Percentiles rank a stretch among this genome's conserved stretches.
These are phyloP conservation scores for Myiopsitta monachus DNA, from an alignment of 2,113 vertebrate species.

Conservation along the genomic window DNA sequence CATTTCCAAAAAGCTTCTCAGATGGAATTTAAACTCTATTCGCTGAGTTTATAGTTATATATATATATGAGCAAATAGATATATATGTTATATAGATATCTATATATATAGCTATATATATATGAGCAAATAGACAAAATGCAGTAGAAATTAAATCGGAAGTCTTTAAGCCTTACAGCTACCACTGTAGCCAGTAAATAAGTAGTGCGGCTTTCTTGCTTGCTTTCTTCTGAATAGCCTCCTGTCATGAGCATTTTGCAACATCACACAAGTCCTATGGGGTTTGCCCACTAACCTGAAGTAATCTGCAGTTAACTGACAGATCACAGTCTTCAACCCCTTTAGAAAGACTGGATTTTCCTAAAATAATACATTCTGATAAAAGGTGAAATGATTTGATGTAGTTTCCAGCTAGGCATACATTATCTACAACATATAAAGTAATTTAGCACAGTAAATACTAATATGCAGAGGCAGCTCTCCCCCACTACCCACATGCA, in stretches of 20 bases:
- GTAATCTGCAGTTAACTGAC: background rate
- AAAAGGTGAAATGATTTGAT: background rate
- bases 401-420: background rate
- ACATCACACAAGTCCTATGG: rapidly evolving
- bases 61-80: too few relatives aligned
- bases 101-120: too few relatives aligned
- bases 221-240: background rate
- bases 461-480: background rate
- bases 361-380: background rate
- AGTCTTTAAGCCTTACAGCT: background rate
- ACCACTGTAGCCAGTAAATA: background rate
- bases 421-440: background rate
- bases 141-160: background rate
- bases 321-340: rapidly evolving
- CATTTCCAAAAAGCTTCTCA: background rate
- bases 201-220: background rate
- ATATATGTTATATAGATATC: too few relatives aligned
- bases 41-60: too few relatives aligned
- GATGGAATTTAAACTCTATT: background rate
- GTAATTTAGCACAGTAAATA: background rate
- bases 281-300: background rate
- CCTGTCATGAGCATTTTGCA: background rate
- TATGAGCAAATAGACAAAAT: background rate
- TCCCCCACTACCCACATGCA: background rate
- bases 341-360: background rate